Conservation (phyloP, 2,113 vertebrate species). For the Coptodon rendalli region DNA sequence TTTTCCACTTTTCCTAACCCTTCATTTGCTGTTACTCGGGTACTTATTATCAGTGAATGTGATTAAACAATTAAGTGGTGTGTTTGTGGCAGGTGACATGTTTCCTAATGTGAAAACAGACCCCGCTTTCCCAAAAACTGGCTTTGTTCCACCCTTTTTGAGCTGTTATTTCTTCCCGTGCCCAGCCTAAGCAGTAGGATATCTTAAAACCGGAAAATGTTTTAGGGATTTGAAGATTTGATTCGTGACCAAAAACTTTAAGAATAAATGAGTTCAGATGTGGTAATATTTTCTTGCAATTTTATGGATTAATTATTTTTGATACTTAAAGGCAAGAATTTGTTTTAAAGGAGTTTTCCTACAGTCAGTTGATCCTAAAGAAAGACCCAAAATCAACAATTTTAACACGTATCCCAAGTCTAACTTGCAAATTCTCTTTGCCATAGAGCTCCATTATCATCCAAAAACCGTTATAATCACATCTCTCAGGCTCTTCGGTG, state of each 20-base stretch:
- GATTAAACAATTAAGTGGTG: neutral
- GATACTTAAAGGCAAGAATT: neutral
- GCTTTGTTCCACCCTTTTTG: neutral
- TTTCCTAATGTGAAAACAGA: neutral
- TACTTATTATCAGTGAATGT: neutral
- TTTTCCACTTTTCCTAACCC: neutral
- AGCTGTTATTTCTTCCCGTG: neutral
- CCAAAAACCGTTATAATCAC: neutral
- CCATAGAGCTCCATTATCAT: neutral
- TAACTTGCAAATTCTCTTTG: neutral
- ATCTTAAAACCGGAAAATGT: neutral
- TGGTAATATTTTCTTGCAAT: neutral
- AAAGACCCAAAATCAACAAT: neutral
- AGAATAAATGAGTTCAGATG: neutral
- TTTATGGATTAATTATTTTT: neutral
- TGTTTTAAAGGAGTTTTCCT: neutral
- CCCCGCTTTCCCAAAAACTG: neutral
- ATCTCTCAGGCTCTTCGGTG: neutral
- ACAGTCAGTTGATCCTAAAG: neutral
- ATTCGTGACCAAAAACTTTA: neutral
- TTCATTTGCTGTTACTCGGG: neutral
- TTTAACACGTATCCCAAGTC: neutral
- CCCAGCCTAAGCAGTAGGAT: neutral
- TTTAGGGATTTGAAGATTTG: neutral
- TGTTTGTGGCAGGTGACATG: neutral